Evolutionary conservation across 2,888 invertebrate genomes (phyloP), one percentile per base, ranked within the genome.

Genomic region (Dilophus febrilis): DNA sequence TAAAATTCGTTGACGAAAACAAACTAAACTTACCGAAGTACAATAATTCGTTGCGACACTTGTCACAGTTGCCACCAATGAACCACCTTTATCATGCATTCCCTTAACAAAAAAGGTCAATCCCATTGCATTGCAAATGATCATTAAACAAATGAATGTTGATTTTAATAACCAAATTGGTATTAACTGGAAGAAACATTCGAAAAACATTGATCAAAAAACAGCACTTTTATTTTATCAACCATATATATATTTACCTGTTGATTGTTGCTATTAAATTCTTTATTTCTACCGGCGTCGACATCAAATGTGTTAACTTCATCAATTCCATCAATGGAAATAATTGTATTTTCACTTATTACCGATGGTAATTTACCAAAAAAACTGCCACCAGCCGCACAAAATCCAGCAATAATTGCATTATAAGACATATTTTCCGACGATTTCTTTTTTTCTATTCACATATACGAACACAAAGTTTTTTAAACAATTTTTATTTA

Each of bases 21-120:
- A 53, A 22, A 22, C 4, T 22, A 27, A 18, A 11, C 3, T 41
- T 55, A 74, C 74, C 49, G 75, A 72, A 48, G 66, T 54, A 40
- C 71, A 54, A 51, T 72, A 76, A 58, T 72, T 75, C 10, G 70
- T 64, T n/a, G 72, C 67, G 26, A 74, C 64, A 37, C 68, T 70
- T 35, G 66, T 59, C 6, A 74, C 67, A 5, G 74, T 74, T 2
- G 69, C 67, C 3, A 65, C 64, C 35, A 76, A 52, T 1, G 74
- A 70, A 40, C 72, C 70, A 34, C 62, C 61, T 4, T 64, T 58
- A 16, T 59, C 54, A 47, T 72, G 70, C 1, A 75, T 53, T 2
- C 72, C 70, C 54, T 70, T 72, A 1, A 72, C 66, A 51, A 70
- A 74, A 47, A 69, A 64, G 3, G 68, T 67, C 61, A 69, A 68